phyloP scores from a whole-genome alignment of 2,888 invertebrate species.

The Caenorhabditis drosophilae region DNA sequence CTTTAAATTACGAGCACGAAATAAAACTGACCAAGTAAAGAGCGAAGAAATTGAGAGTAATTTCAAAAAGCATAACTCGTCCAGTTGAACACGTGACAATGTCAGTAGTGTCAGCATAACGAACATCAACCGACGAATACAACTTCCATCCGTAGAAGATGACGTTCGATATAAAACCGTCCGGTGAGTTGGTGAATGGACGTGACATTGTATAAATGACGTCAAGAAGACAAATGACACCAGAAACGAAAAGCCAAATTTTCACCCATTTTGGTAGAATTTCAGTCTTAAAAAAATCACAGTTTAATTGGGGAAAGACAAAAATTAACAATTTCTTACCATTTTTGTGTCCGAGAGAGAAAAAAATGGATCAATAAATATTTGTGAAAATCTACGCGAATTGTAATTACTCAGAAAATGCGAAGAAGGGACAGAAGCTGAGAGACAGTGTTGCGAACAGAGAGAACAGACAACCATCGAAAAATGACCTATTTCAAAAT shows the following conservation, averaged over 20 bases:
- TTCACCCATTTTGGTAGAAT: constrained; percentile 55
- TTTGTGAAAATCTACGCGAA: too few species aligned
- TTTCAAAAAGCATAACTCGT: constrained; percentile 62
- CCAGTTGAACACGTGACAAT: constrained; percentile 65
- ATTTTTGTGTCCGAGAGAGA: too few species aligned
- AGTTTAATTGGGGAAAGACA: too few species aligned
- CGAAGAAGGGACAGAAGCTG: too few species aligned
- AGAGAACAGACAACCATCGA: too few species aligned
- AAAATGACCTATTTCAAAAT: too few species aligned
- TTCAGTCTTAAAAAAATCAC: constrained; percentile 2
- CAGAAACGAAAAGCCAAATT: constrained; percentile 52
- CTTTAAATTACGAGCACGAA: not conserved
- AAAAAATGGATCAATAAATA: too few species aligned
- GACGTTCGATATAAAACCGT: constrained; percentile 29
- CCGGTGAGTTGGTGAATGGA: constrained; percentile 35
- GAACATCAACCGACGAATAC: constrained; percentile 61
- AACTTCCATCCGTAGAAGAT: constrained; percentile 58
- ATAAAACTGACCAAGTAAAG: constrained; percentile 43
- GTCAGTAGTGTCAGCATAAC: constrained; percentile 58
- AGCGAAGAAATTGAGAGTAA: constrained; percentile 58
- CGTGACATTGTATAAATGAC: constrained; percentile 48
- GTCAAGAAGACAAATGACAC: constrained; percentile 50
- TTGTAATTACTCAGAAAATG: too few species aligned
- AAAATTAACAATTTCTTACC: too few species aligned
- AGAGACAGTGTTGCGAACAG: too few species aligned